Base-by-base conservation (phyloP, 2,888 invertebrate genomes). In the Andrena minutula region DNA sequence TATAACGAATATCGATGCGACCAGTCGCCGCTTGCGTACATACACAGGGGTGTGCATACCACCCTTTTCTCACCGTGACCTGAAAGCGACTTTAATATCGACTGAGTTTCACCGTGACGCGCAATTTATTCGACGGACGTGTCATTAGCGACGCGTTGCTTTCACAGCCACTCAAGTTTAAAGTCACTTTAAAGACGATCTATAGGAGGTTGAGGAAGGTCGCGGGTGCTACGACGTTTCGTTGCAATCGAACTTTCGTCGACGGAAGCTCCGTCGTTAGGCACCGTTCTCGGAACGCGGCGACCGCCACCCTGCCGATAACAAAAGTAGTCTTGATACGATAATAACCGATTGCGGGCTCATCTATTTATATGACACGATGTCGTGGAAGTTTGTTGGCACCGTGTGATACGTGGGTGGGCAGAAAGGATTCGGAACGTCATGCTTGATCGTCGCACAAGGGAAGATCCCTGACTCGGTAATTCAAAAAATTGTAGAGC, bases 281-380 rank as follows among this genome's bases (percentile, higher is more conserved):
- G 23, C 56, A 51, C 20, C 51, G 56, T 26, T 56, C 56, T 41
- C 41, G 16, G 41, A 16, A 41, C 41, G 16, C 41, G 41, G 23
- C 23, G 10, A 8, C 10, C 53, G 3, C 26, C 26, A 58, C 64
- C 41, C 41, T 20, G 77, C 41, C 51, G 49, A 70, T 41, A 77
- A 77, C 77, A 65, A 76, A 41, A 64, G 41, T 70, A 70, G 56
- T 77, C 64, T 70, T 65, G 60, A 60, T 77, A 79, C 51, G 69
- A 77, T 71, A 77, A 79, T 70, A 75, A 70, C 23, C 35, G 56
- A 76, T 78, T 56, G 47, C 28, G 32, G 23, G 20, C 58, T 23
- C 61, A 78, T 75, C 76, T 35, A 63, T 68, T 79, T 28, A 26
- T 61, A 56, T 28, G 53, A 56, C 5, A 28, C 23, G 77, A 79